phyloP scores from a whole-genome alignment of 2,113 vertebrate genomes.

The Chrysemys picta region DNA sequence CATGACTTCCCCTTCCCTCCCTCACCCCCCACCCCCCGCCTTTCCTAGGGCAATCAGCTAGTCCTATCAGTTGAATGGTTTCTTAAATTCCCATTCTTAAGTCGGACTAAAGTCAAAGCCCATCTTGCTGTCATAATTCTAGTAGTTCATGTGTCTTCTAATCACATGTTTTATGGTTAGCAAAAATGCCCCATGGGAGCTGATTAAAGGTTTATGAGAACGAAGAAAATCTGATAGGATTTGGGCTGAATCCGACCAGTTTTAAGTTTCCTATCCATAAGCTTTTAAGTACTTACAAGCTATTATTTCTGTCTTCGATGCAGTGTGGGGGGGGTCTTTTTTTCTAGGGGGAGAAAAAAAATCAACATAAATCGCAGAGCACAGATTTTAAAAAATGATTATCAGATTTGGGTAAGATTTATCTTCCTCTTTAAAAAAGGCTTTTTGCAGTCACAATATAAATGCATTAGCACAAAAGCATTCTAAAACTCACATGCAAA shows the following conservation, averaged over 20 bases:
- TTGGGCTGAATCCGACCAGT: conserved; percentile 81
- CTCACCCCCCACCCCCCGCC: neutral
- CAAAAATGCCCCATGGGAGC: conserved; percentile 69
- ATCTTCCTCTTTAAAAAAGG: conserved; percentile 68
- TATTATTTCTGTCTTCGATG: conserved; percentile 78
- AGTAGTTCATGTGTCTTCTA: conserved; percentile 51
- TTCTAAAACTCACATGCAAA: conserved; percentile 33
- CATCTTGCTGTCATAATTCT: conserved; percentile 58
- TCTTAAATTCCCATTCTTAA: neutral
- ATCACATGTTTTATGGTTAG: conserved; percentile 72
- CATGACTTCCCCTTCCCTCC: neutral
- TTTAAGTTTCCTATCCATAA: conserved; percentile 85
- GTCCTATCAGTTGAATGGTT: fast-evolving
- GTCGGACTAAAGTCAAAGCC: neutral
- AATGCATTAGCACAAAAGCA: conserved; percentile 60
- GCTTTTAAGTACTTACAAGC: conserved; percentile 82
- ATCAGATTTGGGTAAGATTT: conserved; percentile 82
- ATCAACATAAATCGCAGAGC: conserved; percentile 68
- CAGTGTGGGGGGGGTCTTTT: conserved; percentile 32
- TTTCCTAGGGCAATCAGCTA: fast-evolving
- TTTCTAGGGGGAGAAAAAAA: neutral
- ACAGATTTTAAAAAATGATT: conserved; percentile 77
- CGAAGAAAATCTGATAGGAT: conserved; percentile 87
- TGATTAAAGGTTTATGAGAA: conserved; percentile 85
- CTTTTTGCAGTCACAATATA: conserved; percentile 61